Evolutionary conservation across 2,113 vertebrate species (phyloP).

Genomic region (Piprites chloris): DNA sequence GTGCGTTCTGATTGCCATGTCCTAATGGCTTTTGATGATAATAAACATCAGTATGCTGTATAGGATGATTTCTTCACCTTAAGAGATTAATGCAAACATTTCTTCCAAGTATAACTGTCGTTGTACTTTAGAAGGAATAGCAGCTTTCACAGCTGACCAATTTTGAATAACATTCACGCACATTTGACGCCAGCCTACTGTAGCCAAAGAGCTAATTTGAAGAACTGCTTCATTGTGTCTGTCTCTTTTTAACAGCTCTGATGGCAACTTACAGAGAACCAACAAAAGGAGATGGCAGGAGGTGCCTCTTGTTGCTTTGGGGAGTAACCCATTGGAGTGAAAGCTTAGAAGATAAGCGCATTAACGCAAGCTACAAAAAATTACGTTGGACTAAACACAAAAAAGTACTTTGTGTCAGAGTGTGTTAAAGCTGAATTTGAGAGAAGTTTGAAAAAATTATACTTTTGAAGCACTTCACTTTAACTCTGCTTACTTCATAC

Average conservation of each 20-base stretch:
- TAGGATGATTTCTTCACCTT: not conserved
- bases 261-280: not conserved
- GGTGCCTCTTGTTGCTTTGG: not conserved
- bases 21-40: not conserved
- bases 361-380: not conserved
- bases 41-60: not conserved
- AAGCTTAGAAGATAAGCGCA: not conserved
- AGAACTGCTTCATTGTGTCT: constrained; percentile 12
- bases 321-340: not conserved
- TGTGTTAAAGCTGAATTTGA: not conserved
- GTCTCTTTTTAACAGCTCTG: not conserved
- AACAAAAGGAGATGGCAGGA: constrained; percentile 29
- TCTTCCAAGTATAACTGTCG: not conserved
- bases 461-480: not conserved
- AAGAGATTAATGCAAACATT: not conserved
- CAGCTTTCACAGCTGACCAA: not conserved
- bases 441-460: not conserved
- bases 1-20: accelerated
- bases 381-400: not conserved
- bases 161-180: not conserved
- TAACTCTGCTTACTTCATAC: not conserved
- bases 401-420: not conserved
- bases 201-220: constrained; percentile 10
- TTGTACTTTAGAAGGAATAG: not conserved
- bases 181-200: not conserved